These are phyloP conservation scores for Falco punctatus DNA, from an alignment of 2,113 vertebrate genomes.

Conservation along the genomic window DNA sequence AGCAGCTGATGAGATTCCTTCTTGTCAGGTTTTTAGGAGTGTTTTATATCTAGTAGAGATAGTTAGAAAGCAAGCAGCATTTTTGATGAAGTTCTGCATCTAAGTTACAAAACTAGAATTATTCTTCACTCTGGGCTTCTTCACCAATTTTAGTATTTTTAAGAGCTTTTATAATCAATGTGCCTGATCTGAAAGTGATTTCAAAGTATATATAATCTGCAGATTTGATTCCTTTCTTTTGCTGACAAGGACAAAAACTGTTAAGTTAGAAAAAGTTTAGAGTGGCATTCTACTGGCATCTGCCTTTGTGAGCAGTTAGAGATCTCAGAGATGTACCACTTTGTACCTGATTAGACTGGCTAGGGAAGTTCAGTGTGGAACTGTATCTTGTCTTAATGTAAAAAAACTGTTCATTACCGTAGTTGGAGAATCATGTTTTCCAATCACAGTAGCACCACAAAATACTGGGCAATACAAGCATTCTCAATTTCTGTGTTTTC, in stretches of 20 bases:
- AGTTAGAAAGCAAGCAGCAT: neutral
- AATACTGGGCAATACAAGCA: neutral
- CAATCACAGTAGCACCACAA: neutral
- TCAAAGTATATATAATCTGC: neutral
- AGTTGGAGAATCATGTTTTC: neutral
- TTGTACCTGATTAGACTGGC: neutral
- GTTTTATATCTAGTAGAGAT: neutral
- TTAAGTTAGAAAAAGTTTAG: neutral
- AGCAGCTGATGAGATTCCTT: neutral
- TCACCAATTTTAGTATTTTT: neutral
- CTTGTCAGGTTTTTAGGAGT: neutral
- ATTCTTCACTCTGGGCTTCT: neutral
- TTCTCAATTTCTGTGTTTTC: neutral
- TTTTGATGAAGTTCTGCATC: neutral
- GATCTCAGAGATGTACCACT: neutral
- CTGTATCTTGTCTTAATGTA: neutral
- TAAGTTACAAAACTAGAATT: neutral
- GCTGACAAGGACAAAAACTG: neutral
- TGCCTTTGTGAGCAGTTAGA: neutral
- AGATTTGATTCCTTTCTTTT: neutral
- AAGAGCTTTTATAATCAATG: neutral
- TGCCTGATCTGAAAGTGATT: neutral
- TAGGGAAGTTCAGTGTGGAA: neutral
- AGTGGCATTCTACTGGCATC: neutral
- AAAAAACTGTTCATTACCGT: neutral